Evolutionary conservation across 2,113 vertebrate species (phyloP).

Genomic region (Petromus typicus): DNA sequence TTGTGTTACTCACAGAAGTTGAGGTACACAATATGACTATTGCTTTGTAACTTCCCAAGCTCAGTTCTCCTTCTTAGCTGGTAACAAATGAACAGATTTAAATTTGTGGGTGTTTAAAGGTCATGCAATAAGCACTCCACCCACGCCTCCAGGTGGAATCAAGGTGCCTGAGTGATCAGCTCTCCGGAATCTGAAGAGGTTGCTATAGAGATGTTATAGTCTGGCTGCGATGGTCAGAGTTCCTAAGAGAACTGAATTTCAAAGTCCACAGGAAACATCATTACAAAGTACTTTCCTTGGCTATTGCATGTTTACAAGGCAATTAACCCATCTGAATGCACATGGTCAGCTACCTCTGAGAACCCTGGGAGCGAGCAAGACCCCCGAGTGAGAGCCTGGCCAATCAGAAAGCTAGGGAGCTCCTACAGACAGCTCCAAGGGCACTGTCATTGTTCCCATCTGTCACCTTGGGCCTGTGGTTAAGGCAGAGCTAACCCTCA

Average conservation of each 20-base stretch:
- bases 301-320: constrained; percentile 5
- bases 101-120: constrained; percentile 5
- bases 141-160: not conserved
- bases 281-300: not conserved
- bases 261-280: constrained; percentile 38
- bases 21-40: not conserved
- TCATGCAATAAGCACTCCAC: not conserved
- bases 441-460: not conserved
- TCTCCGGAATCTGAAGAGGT: not conserved
- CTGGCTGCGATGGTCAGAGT: not conserved
- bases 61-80: not conserved
- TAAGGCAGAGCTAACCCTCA: not conserved
- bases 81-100: not conserved
- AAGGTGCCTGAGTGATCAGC: not conserved
- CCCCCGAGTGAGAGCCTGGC: not conserved
- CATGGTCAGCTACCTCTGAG: not conserved
- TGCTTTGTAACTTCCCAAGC: not conserved
- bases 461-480: not conserved
- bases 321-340: not conserved
- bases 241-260: constrained; percentile 31
- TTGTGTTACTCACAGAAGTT: constrained; percentile 8
- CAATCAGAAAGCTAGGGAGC: accelerated
- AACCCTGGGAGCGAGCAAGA: not conserved
- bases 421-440: not conserved
- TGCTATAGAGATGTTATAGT: constrained; percentile 49